Evolutionary conservation across 2,113 vertebrate species (phyloP).

Genomic region (Perccottus glenii): DNA sequence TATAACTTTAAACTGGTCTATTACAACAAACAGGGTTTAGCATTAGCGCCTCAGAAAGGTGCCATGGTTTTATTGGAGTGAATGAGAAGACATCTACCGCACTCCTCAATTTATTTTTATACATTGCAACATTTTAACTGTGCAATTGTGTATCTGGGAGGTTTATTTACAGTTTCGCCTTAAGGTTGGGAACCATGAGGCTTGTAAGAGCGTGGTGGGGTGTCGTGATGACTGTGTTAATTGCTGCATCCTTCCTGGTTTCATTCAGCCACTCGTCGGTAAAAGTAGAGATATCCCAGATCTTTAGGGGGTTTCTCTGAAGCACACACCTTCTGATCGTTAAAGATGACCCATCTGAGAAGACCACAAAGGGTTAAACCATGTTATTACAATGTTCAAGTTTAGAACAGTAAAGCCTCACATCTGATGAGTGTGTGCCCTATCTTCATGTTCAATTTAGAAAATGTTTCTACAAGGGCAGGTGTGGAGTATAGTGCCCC

Average conservation of each 20-base stretch:
- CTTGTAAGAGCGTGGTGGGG: constrained; percentile 60
- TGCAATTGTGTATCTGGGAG: constrained; percentile 50
- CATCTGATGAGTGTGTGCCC: too few species aligned
- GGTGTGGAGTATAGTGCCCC: constrained; percentile 45
- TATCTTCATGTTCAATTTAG: too few species aligned
- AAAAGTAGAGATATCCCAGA: constrained; percentile 99
- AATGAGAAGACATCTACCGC: constrained; percentile 11
- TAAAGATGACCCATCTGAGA: constrained; percentile 97
- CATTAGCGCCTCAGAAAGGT: constrained; percentile 8
- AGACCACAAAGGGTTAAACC: background rate
- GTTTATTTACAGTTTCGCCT: constrained; percentile 66
- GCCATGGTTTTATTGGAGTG: constrained; percentile 21
- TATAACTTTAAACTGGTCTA: too few species aligned
- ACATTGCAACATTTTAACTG: constrained; percentile 48
- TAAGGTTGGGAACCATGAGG: constrained; percentile 57
- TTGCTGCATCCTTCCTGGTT: constrained; percentile 44
- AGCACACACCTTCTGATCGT: constrained; percentile 98
- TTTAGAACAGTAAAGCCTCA: background rate
- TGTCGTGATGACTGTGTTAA: constrained; percentile 38
- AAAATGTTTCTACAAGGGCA: background rate
- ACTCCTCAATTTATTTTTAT: constrained; percentile 36
- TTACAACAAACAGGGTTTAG: background rate
- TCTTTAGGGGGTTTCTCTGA: constrained; percentile 99
- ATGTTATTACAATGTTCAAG: background rate
- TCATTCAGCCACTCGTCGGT: constrained; percentile 91